Conservation (phyloP, 2,888 invertebrate species). For the Aquatica leii region DNA sequence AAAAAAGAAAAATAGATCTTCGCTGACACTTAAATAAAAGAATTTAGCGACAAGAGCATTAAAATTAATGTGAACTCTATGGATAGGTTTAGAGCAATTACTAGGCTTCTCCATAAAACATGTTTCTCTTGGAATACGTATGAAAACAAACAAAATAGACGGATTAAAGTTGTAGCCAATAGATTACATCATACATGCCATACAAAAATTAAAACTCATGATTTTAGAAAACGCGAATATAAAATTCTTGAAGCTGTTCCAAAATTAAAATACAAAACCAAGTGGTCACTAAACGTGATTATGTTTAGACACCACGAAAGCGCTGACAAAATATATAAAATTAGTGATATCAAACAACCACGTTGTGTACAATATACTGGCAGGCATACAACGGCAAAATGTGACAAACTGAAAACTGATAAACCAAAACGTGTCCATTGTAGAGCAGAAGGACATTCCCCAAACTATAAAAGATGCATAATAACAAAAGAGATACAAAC, state of each 20-base stretch:
- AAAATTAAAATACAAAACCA: too few species aligned
- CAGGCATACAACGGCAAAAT: background rate
- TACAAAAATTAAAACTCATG: too few species aligned
- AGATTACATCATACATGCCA: too few species aligned
- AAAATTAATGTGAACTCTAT: too few species aligned
- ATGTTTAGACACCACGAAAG: background rate
- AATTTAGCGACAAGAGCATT: background rate
- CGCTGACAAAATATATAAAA: background rate
- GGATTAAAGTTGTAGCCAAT: background rate
- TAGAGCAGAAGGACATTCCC: background rate
- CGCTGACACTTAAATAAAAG: conserved; percentile 14
- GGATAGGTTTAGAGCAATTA: too few species aligned
- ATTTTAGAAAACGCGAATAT: too few species aligned
- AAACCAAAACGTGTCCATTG: too few species aligned
- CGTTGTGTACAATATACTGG: background rate
- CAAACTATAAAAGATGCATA: background rate
- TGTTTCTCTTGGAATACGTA: background rate
- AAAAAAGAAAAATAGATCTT: conserved; percentile 21
- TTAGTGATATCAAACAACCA: conserved; percentile 1
- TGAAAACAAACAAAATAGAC: conserved; percentile 1
- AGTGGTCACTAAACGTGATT: too few species aligned
- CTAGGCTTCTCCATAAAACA: too few species aligned
- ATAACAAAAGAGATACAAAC: background rate
- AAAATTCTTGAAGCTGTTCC: too few species aligned
- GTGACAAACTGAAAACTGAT: background rate